Conservation (phyloP, 2,113 vertebrate genomes). For the Syngnathoides biaculeatus region DNA sequence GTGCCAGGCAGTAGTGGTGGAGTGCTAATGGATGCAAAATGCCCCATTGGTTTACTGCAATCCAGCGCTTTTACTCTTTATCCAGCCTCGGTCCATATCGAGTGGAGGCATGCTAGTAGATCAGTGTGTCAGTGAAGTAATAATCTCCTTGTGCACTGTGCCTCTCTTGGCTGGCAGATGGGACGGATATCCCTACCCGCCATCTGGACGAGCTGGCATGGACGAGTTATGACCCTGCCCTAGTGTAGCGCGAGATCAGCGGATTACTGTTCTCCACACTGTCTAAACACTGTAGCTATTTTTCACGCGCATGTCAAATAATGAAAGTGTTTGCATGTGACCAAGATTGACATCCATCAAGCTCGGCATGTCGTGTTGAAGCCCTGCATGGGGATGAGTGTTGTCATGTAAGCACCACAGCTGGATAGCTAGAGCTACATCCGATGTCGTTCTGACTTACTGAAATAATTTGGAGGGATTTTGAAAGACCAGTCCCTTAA, state of each 20-base stretch:
- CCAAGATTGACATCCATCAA: slow-evolving; percentile 37
- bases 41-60: slow-evolving; percentile 9
- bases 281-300: slow-evolving; percentile 46
- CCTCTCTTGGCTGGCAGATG: slow-evolving; percentile 68
- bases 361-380: slow-evolving; percentile 26
- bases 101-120: slow-evolving; percentile 56
- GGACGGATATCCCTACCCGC: slow-evolving; percentile 63
- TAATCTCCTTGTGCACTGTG: slow-evolving; percentile 63
- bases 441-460: neutral
- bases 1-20: slow-evolving; percentile 1
- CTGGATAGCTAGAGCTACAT: neutral
- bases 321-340: slow-evolving; percentile 47
- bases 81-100: neutral
- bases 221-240: slow-evolving; percentile 44
- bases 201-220: slow-evolving; percentile 64
- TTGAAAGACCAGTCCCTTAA: neutral
- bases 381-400: slow-evolving; percentile 7
- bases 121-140: slow-evolving; percentile 64
- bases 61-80: slow-evolving; percentile 10
- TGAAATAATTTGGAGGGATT: slow-evolving; percentile 25
- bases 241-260: slow-evolving; percentile 52
- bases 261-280: slow-evolving; percentile 55
- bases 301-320: slow-evolving; percentile 54
- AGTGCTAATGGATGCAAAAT: neutral
- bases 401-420: slow-evolving; percentile 2